Percentiles rank a stretch among this genome's conserved stretches.
These are phyloP conservation scores for Herpailurus yagouaroundi DNA, from an alignment of 2,113 vertebrate genomes.

Conservation along the genomic window DNA sequence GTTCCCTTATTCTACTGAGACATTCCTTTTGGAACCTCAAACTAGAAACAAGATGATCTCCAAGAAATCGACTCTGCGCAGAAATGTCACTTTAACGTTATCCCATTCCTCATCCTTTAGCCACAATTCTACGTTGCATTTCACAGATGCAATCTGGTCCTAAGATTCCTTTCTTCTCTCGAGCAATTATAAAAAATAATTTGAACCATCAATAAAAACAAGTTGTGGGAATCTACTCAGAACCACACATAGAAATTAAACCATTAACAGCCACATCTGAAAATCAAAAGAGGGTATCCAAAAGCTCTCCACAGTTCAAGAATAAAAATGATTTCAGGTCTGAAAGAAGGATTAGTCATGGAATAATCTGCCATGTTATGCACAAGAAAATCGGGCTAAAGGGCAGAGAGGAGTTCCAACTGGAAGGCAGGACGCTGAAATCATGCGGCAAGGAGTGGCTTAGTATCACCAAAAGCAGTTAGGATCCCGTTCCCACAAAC, in stretches of 20 bases:
- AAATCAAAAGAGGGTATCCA: not conserved
- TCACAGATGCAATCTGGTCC: not conserved
- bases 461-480: not conserved
- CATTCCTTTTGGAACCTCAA: not conserved
- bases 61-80: not conserved
- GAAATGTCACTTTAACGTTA: not conserved
- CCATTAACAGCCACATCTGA: not conserved
- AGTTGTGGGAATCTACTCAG: not conserved
- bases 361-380: not conserved
- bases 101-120: not conserved
- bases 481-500: not conserved
- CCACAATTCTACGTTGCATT: not conserved
- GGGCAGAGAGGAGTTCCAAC: not conserved
- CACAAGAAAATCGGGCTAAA: slow-evolving; percentile 49
- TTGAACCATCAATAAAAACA: not conserved
- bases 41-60: not conserved
- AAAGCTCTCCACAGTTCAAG: slow-evolving; percentile 1
- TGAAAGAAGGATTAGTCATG: not conserved
- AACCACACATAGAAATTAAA: slow-evolving; percentile 33
- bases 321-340: slow-evolving; percentile 16
- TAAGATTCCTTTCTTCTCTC: slow-evolving; percentile 34
- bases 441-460: not conserved
- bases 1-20: not conserved
- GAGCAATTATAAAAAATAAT: not conserved
- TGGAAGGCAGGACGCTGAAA: not conserved